Evolutionary conservation across 1,140 invertebrate species (phyloP), one percentile per base, ranked within the genome.

Genomic region (Ridgeia piscesae): DNA sequence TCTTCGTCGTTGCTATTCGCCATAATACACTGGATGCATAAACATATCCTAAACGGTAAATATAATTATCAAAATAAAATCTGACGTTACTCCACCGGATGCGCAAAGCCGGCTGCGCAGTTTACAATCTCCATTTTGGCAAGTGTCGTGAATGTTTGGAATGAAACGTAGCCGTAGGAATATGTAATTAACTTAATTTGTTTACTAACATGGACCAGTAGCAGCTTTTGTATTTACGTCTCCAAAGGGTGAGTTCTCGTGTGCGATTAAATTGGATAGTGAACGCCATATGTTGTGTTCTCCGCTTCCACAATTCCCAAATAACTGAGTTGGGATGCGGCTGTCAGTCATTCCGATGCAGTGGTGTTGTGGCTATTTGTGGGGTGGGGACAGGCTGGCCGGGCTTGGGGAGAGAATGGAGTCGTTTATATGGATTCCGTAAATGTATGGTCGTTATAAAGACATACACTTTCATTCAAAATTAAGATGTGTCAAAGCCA

Each of bases 1-100:
- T 95, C 95, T 33, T 92, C 90, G 89, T 95, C 95, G 48, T 95
- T 94, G 6, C 94, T 94, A 21, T 77, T 77, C 58, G 58, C 58
- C 58, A 77, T 77, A 21, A 21, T 77, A 77, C 27, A 77, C 58
- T 77, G 58, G 27, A 77, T 21, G 58, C 27, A 21, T 31, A 77
- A 77, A 77, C 58, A 77, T 77, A 77, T 31, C 58, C 58, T 77
- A 77, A 77, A 77, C 6, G 17, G 11, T 77, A 77, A 77, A 31
- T 21, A 77, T 31, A 2, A 77, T 77, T 77, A 77, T 2, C 58
- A 77, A 77, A 77, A 17, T 27, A 17, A 77, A 77, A 77, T 77
- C 27, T 77, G 58, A 77, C 48, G 48, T 11, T 8, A 50, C 58
- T 77, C 2, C 2, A 77, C 58, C 58, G 58, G 58, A 77, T 77